phyloP scores from a whole-genome alignment of 2,888 invertebrate genomes.

The Microplitis manilae region DNA sequence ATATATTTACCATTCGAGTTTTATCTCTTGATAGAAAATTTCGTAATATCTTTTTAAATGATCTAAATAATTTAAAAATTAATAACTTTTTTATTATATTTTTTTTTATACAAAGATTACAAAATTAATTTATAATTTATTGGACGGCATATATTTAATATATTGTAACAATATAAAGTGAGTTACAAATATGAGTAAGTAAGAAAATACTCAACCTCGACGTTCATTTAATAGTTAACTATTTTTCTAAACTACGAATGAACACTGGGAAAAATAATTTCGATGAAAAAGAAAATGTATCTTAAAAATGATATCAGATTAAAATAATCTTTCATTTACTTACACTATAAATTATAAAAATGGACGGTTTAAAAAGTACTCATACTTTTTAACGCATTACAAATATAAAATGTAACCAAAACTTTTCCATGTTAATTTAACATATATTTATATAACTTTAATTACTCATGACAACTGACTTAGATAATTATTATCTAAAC shows the following conservation, averaged over 20 bases:
- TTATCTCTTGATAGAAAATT: neutral
- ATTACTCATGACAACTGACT: neutral
- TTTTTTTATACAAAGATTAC: neutral
- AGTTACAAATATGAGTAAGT: conserved; percentile 6
- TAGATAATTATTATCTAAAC: neutral
- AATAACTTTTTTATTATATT: neutral
- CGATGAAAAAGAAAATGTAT: neutral
- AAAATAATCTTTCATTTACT: no score
- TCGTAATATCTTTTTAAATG: neutral
- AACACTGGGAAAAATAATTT: conserved; percentile 11
- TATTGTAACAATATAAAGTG: conserved; percentile 6
- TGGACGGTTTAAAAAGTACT: neutral
- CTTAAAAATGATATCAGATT: conserved; percentile 2
- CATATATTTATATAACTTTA: neutral
- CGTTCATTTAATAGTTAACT: conserved; percentile 6
- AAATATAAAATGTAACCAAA: neutral
- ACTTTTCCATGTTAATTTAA: neutral
- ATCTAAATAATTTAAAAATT: neutral
- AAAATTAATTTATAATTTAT: conserved; percentile 3
- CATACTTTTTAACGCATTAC: neutral
- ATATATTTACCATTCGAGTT: no score
- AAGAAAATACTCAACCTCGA: conserved; percentile 5
- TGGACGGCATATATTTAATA: conserved; percentile 17
- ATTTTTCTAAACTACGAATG: conserved; percentile 5
- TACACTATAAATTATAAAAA: neutral